Base-by-base conservation (phyloP, 2,888 invertebrate genomes). In the Ormia ochracea region DNA sequence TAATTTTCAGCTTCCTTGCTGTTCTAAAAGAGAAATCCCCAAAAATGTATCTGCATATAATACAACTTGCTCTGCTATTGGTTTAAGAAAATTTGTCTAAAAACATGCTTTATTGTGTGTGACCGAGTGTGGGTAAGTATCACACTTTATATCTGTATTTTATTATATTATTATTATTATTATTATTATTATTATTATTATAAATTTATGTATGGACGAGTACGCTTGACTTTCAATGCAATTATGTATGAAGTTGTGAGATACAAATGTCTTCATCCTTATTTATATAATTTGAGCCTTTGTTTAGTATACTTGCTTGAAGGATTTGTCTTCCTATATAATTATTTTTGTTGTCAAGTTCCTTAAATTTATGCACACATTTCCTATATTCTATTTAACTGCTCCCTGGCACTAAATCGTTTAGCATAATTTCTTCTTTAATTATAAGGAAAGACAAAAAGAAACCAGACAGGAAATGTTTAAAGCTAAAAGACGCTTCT, bases 1-100 rank as follows among this genome's bases (percentile, higher is more conserved):
- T 54, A 38, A 68, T 69, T 76, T 63, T 63, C 9, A 12, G 41
- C 4, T 33, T 33, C 38, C 4, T 7, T 1, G 14, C 1, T 26
- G 6, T 28, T 1, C 28, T 7, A 19, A 17, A 52, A 50, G 41
- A 56, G 28, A 48, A 65, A 45, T 33, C 75, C 41, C 21, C 41
- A 76, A 61, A n/a, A 5, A 19, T 54, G 45, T 45, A 63, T 61
- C 45, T 61, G 61, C 50, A 59, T 58, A 50, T 56, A 58, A 78
- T 43, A 59, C 31, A 5, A 36, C 2, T 33, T 61, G 41, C 33
- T 17, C 28, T 59, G 21, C 9, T 26, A 63, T 21, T 50, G 19
- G n/a, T 31, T 14, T 10, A 5, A n/a, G 14, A 26, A 4, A 28
- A 41, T 26, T 7, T 38, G 38, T 36, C n/a, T n/a, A 9, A 38